These are phyloP conservation scores for Alauda arvensis DNA, from an alignment of 2,797 vertebrate genomes.

Conservation along the genomic window DNA sequence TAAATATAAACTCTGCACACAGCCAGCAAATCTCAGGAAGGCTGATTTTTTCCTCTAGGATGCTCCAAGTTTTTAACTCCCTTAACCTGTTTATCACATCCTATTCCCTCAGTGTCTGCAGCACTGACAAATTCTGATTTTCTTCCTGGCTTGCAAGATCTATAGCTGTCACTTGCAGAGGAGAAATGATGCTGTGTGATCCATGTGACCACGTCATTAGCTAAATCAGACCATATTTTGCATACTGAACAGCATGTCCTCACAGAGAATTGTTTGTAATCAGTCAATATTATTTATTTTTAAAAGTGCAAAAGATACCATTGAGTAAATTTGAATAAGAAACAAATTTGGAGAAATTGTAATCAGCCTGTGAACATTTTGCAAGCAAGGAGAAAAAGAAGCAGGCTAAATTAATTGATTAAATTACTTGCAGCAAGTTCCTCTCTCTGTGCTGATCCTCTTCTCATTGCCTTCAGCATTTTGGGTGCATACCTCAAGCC, in stretches of 20 bases:
- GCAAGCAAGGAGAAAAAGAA: conserved; percentile 25
- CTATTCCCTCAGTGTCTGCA: not conserved
- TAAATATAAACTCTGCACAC: not conserved
- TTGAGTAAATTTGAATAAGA: conserved; percentile 42
- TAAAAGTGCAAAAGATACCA: conserved; percentile 10
- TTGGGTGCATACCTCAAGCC: not conserved
- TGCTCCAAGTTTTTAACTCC: not conserved
- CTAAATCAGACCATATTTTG: conserved; percentile 39
- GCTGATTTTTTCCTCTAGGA: not conserved
- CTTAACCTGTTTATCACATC: not conserved
- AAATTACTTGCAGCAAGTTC: conserved; percentile 9
- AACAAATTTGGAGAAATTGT: conserved; percentile 30
- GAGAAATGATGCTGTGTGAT: not conserved
- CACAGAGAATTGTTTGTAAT: conserved; percentile 13
- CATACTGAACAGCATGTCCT: conserved; percentile 1
- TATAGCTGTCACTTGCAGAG: not conserved
- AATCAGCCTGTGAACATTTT: conserved; percentile 28
- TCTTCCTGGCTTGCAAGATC: not conserved
- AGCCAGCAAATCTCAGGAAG: not conserved
- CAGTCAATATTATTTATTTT: conserved; percentile 48
- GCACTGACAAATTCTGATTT: not conserved
- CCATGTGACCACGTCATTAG: conserved; percentile 1
- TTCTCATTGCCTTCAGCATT: not conserved
- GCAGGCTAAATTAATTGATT: conserved; percentile 15
- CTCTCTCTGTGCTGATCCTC: not conserved